Base-by-base conservation (phyloP, 2,113 vertebrate species). In the Rana temporaria region DNA sequence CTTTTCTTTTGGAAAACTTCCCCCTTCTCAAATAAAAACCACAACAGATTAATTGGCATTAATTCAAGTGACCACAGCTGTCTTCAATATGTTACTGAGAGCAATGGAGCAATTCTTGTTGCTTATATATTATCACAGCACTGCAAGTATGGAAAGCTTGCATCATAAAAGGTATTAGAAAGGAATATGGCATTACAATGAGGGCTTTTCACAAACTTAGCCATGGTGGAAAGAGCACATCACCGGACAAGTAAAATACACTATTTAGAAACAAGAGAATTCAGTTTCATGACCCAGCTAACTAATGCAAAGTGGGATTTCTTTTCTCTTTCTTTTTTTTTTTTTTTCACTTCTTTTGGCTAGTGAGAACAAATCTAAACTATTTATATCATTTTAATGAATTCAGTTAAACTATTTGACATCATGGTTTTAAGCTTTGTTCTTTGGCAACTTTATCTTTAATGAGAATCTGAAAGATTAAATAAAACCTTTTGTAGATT, bases 51-150 rank as follows among this genome's bases (percentile, higher is more conserved):
- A 88, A 89, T 55, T 87, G 87, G 84, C 86, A 85, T 70, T 85
- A 85, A 81, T 84, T 80, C 78, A 79, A 82, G 56, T 48, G 2
- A 87, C 88, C 87, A 88, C 87, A 90, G 88, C 88, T 89, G 89
- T 86, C 85, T 82, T 86, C 86, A 89, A 90, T 85, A 86, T 89
- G 86, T 87, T 81, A 69, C n/a, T 48, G 68, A 79, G 69, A 53
- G 42, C 66, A 70, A 63, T 62, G 1, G 79, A 85, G 71, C 79
- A 16, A 12, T 15, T 42, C 64, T 1, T 84, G 71, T 17, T 79
- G 75, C 82, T 80, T 88, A 82, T 76, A 79, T 72, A 77, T 38
- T 82, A 30, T n/a, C 66, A 56, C 42, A 34, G 57, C 30, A 26
- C 18, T 84, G 69, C 83, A 88, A 86, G 84, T 57, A 77, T 84